Evolutionary conservation across 2,113 vertebrate species (phyloP).

Genomic region (Columba livia): DNA sequence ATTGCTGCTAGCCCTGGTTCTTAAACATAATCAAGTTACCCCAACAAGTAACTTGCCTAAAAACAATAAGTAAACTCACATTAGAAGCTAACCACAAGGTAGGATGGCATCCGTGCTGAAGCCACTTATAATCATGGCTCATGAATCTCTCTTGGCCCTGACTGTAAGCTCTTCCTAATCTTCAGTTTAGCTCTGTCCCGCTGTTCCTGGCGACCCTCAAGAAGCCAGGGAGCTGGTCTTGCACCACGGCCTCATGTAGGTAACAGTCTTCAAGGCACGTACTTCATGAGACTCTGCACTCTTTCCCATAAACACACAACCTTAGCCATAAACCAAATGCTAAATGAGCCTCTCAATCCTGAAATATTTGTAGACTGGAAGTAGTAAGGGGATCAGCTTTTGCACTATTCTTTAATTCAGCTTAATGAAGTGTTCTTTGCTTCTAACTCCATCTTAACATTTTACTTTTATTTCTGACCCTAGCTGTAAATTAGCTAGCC

Average conservation of each 20-base stretch:
- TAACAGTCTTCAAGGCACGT: not conserved
- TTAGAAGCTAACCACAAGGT: not conserved
- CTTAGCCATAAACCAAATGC: not conserved
- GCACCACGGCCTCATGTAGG: not conserved
- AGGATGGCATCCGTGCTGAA: not conserved
- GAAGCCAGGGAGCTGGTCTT: not conserved
- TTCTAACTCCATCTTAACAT: not conserved
- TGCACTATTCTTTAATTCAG: not conserved
- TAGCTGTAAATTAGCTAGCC: not conserved
- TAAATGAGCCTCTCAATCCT: not conserved
- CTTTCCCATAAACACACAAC: not conserved
- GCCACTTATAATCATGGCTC: accelerated
- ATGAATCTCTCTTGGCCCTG: not conserved
- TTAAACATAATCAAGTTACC: not conserved
- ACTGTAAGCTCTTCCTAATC: not conserved
- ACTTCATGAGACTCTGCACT: not conserved
- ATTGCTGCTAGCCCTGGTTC: not conserved
- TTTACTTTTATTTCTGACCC: not conserved
- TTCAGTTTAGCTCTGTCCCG: not conserved
- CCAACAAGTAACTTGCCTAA: not conserved
- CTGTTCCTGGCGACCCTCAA: not conserved
- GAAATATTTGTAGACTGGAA: not conserved
- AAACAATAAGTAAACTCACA: not conserved
- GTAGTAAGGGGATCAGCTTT: not conserved
- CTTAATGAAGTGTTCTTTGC: accelerated